Conservation (phyloP, 2,113 vertebrate species). For the Pelecanoides urinatrix region DNA sequence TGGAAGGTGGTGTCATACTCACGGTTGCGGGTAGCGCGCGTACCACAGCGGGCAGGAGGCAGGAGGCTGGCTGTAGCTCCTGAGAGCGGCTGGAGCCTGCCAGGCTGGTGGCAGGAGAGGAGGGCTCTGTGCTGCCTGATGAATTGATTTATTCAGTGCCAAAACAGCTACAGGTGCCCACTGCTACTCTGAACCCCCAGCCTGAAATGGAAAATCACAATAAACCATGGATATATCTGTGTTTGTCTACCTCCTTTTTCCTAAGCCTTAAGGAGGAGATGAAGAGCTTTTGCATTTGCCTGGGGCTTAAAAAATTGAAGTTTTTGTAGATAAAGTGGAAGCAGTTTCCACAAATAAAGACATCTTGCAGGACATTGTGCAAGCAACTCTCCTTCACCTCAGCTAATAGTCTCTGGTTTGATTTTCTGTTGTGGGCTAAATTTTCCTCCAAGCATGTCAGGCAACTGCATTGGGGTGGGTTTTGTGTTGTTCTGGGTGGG, state of each 20-base stretch:
- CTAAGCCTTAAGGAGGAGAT: neutral
- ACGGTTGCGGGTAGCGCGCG: rapidly evolving
- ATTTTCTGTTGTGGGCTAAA: neutral
- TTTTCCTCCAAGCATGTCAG: neutral
- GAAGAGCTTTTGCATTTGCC: neutral
- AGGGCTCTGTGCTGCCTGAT: neutral
- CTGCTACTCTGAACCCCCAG: neutral
- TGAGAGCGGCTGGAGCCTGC: neutral
- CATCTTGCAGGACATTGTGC: neutral
- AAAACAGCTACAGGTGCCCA: neutral
- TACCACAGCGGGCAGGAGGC: neutral
- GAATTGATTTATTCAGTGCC: neutral
- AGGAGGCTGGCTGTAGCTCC: neutral
- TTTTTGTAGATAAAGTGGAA: neutral
- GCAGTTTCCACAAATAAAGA: neutral
- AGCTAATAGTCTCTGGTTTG: neutral
- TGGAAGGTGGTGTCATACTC: neutral
- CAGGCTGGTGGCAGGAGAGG: rapidly evolving
- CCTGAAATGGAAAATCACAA: neutral
- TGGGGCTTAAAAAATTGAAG: neutral
- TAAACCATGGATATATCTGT: neutral
- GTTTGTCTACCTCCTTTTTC: neutral
- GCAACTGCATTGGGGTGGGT: neutral
- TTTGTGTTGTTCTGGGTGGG: neutral
- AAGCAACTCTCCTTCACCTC: neutral